Conservation (phyloP, 2,888 invertebrate genomes). For the Aelia acuminata region DNA sequence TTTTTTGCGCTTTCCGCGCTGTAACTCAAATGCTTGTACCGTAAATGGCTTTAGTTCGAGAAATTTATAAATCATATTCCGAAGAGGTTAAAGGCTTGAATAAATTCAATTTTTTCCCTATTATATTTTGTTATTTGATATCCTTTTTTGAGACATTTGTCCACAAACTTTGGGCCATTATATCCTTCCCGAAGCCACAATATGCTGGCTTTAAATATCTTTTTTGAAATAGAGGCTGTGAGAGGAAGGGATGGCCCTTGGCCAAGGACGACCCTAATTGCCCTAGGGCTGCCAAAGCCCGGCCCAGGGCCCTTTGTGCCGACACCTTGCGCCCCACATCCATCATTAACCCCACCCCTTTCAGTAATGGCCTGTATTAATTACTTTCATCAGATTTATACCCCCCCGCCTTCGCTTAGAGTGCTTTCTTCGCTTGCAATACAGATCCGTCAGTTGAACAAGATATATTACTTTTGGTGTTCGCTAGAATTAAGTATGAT, state of each 20-base stretch:
- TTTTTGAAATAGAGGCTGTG: slow-evolving; percentile 1
- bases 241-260: slow-evolving; percentile 22
- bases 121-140: neutral
- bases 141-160: neutral
- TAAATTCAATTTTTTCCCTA: neutral
- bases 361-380: slow-evolving; percentile 43
- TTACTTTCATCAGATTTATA: slow-evolving; percentile 48
- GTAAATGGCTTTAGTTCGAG: too few relatives aligned
- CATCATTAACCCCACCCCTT: slow-evolving; percentile 35
- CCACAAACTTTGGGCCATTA: neutral
- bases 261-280: slow-evolving; percentile 52
- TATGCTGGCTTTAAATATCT: slow-evolving; percentile 33
- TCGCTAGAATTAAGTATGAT: neutral
- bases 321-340: slow-evolving; percentile 45
- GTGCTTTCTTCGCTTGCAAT: slow-evolving; percentile 7
- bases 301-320: slow-evolving; percentile 46
- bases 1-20: too few relatives aligned
- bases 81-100: neutral
- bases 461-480: neutral
- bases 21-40: too few relatives aligned
- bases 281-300: slow-evolving; percentile 36
- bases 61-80: neutral
- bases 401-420: slow-evolving; percentile 17
- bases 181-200: neutral
- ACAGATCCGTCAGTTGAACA: neutral